Conservation (phyloP, 2,797 vertebrate species). For the Syndactyla subalaris region DNA sequence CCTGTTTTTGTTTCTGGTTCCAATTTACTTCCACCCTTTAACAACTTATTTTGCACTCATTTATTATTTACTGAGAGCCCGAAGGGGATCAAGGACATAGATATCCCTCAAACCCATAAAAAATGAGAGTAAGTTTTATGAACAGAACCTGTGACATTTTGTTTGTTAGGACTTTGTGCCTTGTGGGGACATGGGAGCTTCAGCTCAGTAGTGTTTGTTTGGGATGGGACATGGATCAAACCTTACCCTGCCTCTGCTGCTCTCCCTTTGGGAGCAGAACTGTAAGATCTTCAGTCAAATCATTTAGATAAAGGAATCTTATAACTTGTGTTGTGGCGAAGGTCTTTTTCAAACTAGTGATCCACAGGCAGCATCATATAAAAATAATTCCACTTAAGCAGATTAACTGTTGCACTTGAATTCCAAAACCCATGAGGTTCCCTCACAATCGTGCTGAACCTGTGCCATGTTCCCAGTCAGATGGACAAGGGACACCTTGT, state of each 20-base stretch:
- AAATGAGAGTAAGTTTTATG: not conserved
- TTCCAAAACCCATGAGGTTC: not conserved
- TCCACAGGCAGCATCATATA: not conserved
- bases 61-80: not conserved
- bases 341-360: not conserved
- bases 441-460: not conserved
- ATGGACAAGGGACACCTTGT: not conserved
- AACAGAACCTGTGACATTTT: not conserved
- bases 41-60: not conserved
- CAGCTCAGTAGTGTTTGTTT: not conserved
- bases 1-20: not conserved
- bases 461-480: not conserved
- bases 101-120: not conserved
- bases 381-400: not conserved
- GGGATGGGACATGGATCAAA: not conserved
- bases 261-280: not conserved
- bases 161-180: not conserved
- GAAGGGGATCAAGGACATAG: not conserved
- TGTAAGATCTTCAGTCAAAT: not conserved
- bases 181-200: not conserved
- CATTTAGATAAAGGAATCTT: not conserved
- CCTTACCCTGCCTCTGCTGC: not conserved
- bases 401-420: not conserved
- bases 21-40: not conserved
- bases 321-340: not conserved